phyloP scores from a whole-genome alignment of 1,140 invertebrate species.

The Glossosoma conforme region DNA sequence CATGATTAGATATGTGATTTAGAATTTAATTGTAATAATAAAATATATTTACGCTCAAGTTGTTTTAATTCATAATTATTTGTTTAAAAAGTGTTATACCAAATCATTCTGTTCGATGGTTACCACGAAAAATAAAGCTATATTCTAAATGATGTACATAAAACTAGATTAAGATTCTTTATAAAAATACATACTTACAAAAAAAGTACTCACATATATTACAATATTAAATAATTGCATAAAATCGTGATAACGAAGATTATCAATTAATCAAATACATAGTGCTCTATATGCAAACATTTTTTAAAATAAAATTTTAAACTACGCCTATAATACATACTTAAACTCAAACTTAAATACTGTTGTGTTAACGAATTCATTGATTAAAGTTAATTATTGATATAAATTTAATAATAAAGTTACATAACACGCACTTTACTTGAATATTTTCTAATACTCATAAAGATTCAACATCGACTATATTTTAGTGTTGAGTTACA shows the following conservation, averaged over 20 bases:
- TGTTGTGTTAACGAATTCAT: too few relatives aligned
- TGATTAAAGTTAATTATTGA: too few relatives aligned
- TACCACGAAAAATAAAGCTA: constrained; percentile 25
- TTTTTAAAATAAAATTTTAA: not conserved
- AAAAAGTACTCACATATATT: not conserved
- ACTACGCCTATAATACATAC: not conserved
- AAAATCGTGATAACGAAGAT: not conserved
- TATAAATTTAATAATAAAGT: too few relatives aligned
- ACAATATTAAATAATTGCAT: not conserved
- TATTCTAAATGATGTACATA: constrained; percentile 32
- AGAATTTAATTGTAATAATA: constrained; percentile 1
- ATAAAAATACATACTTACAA: constrained; percentile 1
- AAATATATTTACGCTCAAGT: not conserved
- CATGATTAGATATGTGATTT: not conserved
- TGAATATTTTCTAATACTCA: too few relatives aligned
- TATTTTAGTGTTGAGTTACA: not conserved
- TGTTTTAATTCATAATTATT: constrained; percentile 4
- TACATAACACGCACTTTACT: too few relatives aligned
- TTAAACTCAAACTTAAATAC: not conserved
- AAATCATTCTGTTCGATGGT: not conserved
- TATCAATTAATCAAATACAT: not conserved
- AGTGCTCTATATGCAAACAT: not conserved
- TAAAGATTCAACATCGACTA: too few relatives aligned
- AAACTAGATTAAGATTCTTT: constrained; percentile 6
- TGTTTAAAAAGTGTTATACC: constrained; percentile 3